Evolutionary conservation across 2,888 invertebrate genomes (phyloP).

Genomic region (Heliconius charithonia): DNA sequence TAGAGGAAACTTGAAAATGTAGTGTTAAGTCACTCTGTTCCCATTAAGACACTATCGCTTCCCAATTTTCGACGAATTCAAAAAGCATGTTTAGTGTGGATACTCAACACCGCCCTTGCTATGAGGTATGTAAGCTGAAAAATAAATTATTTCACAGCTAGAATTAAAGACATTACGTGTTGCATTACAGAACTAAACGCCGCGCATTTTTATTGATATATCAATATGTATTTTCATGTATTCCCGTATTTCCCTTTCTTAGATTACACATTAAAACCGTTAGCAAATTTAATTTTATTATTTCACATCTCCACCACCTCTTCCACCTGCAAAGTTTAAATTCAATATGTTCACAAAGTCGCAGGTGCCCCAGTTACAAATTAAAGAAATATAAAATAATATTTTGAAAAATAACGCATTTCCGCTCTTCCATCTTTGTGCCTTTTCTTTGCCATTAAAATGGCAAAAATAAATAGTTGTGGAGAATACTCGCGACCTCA

Average conservation of each 20-base stretch:
- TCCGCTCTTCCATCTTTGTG: conserved; percentile 19
- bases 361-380: conserved; percentile 12
- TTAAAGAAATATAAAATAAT: background rate
- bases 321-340: background rate
- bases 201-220: background rate
- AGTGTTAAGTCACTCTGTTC: too few relatives aligned
- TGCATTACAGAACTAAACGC: too few relatives aligned
- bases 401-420: conserved; percentile 1
- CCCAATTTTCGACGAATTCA: too few relatives aligned
- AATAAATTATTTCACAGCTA: too few relatives aligned
- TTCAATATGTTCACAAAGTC: background rate
- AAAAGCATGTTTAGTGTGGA: too few relatives aligned
- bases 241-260: background rate
- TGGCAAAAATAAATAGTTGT: conserved; percentile 26
- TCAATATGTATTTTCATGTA: too few relatives aligned
- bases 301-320: background rate
- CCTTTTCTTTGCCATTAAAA: conserved; percentile 17
- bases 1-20: too few relatives aligned
- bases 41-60: too few relatives aligned
- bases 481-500: conserved; percentile 11
- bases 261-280: background rate
- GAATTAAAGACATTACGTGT: too few relatives aligned
- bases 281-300: background rate
- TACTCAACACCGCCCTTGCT: too few relatives aligned
- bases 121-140: too few relatives aligned